Evolutionary conservation across 2,888 invertebrate species (phyloP), one percentile per base, ranked within the genome.

Genomic region (Pimpla rufipes): DNA sequence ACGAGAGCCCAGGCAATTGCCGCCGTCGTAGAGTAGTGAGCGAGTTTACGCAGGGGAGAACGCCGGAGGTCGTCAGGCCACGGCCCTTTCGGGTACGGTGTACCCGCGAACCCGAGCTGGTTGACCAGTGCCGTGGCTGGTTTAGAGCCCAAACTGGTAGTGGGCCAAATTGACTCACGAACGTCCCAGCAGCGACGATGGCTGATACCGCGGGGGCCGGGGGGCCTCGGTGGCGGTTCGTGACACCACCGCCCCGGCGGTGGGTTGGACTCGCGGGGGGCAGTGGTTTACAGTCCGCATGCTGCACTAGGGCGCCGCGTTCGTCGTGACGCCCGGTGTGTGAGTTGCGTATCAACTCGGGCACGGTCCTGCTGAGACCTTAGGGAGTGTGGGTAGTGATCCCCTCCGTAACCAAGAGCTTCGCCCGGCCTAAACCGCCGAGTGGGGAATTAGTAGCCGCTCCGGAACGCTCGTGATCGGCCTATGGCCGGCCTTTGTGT

Each of bases 281-380:
- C 21, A 40, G 70, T 70, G 37, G 70, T 52, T 52, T n/a, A n/a
- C 13, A 13, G 45, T 45, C 45, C n/a, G 45, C 45, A n/a, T 45
- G 45, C 45, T 45, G 45, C 13, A 45, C 45, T 45, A 45, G 45
- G 45, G 45, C n/a, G 45, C 6, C 45, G 11, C 45, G 6, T n/a
- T 0, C 6, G 45, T n/a, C n/a, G n/a, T n/a, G 45, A n/a, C 45
- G n/a, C 45, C 21, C 8, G 37, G 55, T 4, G 62, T 55, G 70
- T 37, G 55, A 70, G 70, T 70, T 42, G 55, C 70, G 70, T 55
- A n/a, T 62, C n/a, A n/a, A n/a, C 62, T 62, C 62, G 62, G 62
- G 62, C 7, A 21, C 21, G 29, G 55, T 13, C 70, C 55, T 40
- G 35, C 55, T 18, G 2, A 55, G 55, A n/a, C n/a, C n/a, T n/a